These are phyloP conservation scores for Lucifuga dentata DNA, from an alignment of 2,113 vertebrate genomes.

Conservation along the genomic window DNA sequence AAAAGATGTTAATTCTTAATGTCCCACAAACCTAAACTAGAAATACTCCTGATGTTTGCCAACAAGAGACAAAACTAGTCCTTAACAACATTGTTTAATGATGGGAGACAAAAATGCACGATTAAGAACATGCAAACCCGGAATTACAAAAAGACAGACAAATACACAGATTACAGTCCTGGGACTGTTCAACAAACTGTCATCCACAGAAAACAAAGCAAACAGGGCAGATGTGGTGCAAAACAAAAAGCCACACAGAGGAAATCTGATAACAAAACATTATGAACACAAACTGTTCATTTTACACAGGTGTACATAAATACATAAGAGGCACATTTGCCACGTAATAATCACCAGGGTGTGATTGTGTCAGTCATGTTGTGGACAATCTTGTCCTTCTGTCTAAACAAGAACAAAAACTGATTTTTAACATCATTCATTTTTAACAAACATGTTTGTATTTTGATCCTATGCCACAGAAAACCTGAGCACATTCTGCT, in stretches of 20 bases:
- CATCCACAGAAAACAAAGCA: constrained; percentile 37
- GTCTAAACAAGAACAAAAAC: constrained; percentile 27
- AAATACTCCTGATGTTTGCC: no score
- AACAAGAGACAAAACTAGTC: neutral
- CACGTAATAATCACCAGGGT: constrained; percentile 47
- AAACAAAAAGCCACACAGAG: constrained; percentile 19
- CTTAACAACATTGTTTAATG: constrained; percentile 71
- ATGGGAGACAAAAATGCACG: constrained; percentile 47
- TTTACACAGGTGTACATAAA: constrained; percentile 64
- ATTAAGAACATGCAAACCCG: constrained; percentile 70
- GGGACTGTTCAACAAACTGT: constrained; percentile 36
- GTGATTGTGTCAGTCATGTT: constrained; percentile 46
- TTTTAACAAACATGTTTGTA: no score
- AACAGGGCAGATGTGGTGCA: constrained; percentile 10
- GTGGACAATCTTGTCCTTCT: constrained; percentile 27
- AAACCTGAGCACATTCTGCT: no score
- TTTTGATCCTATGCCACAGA: no score
- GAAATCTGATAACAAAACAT: constrained; percentile 17
- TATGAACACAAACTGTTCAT: constrained; percentile 35
- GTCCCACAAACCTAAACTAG: no score
- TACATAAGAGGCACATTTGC: constrained; percentile 69
- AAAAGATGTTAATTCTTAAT: no score
- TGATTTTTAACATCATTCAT: neutral
- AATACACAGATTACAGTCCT: constrained; percentile 30
- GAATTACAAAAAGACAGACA: constrained; percentile 49